Evolutionary conservation across 2,888 invertebrate species (phyloP), one percentile per base, ranked within the genome.

Genomic region (Caenorhabditis imperialis): DNA sequence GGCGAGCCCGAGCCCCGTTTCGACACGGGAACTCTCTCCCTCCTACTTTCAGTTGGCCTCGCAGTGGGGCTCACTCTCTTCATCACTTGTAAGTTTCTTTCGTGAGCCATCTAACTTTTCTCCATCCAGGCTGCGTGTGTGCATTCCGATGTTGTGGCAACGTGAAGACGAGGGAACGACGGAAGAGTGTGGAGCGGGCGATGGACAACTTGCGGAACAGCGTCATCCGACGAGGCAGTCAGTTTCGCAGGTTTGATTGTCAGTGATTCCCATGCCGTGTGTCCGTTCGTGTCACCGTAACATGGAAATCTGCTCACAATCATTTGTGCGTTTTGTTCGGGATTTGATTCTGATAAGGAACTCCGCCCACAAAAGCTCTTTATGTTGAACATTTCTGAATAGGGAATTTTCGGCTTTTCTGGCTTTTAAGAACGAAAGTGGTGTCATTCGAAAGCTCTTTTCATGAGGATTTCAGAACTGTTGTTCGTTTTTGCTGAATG

Each of bases 111-210:
- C n/a, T n/a, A n/a, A n/a, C n/a, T n/a, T 42, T 42, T 14, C 14
- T 16, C 16, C 6, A 12, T 42, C 48, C 72, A 86, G 86, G 86
- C 61, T 87, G 86, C 62, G 86, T 87, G 12, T 87, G 86, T 62
- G 86, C 86, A 33, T 87, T 87, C 77, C 83, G 87, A 6, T 87
- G 86, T 60, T 87, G 85, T 57, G 87, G 87, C 27, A 87, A 87
- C 63, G 69, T 86, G 63, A 63, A 75, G 60, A 67, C 75, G 40
- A 58, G 77, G 38, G 75, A 79, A 44, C 53, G 79, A 48, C 74
- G 77, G 33, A 71, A 77, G 60, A 74, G 79, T 55, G 81, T 81
- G 14, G 77, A 77, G 44, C 45, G 78, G n/a, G 79, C 81, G n/a
- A 77, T 81, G 44, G 84, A 83, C 57, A 79, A 77, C 57, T 58